phyloP scores from a whole-genome alignment of 2,797 vertebrate genomes.

The Cossypha niveicapilla region DNA sequence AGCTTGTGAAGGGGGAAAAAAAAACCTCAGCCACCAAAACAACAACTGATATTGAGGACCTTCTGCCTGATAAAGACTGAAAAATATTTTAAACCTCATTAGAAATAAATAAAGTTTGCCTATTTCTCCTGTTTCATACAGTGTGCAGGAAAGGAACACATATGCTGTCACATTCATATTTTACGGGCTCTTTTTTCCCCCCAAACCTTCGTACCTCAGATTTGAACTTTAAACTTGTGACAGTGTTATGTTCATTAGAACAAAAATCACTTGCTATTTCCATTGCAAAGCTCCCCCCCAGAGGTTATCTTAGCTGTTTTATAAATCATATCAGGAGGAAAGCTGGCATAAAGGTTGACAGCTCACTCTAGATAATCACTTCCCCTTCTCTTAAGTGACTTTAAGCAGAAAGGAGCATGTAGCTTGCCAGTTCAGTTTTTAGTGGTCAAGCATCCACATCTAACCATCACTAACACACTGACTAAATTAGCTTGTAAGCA shows the following conservation, averaged over 20 bases:
- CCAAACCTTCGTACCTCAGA: conserved; percentile 48
- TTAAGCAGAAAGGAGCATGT: conserved; percentile 41
- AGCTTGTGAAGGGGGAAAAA: background rate
- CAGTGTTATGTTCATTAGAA: conserved; percentile 69
- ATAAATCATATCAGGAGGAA: conserved; percentile 55
- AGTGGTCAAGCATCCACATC: conserved; percentile 30
- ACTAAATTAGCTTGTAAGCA: conserved; percentile 46
- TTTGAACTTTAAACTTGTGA: conserved; percentile 70
- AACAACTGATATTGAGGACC: background rate
- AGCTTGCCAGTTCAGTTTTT: conserved; percentile 41
- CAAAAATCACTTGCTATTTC: conserved; percentile 67
- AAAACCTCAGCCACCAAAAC: background rate
- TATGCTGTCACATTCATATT: conserved; percentile 49
- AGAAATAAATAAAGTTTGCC: conserved; percentile 37
- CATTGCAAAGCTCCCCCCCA: conserved; percentile 51
- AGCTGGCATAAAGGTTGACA: conserved; percentile 68
- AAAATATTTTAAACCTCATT: conserved; percentile 38
- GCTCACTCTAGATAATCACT: conserved; percentile 52
- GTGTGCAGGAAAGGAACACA: conserved; percentile 33
- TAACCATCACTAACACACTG: background rate
- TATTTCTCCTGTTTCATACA: conserved; percentile 6
- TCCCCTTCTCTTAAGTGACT: conserved; percentile 33
- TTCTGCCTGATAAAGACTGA: background rate
- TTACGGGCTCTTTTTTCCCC: conserved; percentile 2
- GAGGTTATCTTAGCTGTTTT: conserved; percentile 60